phyloP scores from a whole-genome alignment of 1,140 invertebrate species.

The Cyrtorhinus lividipennis region DNA sequence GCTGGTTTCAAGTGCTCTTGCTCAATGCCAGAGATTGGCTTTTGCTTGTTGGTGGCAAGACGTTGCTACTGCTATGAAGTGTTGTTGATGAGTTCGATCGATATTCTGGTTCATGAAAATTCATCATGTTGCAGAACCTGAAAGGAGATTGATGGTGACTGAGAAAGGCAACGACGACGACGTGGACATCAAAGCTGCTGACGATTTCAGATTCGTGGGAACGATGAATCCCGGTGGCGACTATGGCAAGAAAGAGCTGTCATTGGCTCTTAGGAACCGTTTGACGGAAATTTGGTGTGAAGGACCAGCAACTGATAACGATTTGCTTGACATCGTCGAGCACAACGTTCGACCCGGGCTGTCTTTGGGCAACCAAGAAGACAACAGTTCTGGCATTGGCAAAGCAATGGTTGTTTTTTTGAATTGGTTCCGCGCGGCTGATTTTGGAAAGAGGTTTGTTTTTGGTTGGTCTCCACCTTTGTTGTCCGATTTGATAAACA shows the following conservation, averaged over 20 bases:
- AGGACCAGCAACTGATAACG: slow-evolving; percentile 44
- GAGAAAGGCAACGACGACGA: slow-evolving; percentile 58
- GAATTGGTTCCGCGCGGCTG: slow-evolving; percentile 55
- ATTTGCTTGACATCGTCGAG: slow-evolving; percentile 55
- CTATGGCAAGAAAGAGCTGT: slow-evolving; percentile 98
- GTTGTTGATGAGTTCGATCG: no score
- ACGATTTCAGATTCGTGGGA: slow-evolving; percentile 80
- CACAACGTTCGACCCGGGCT: slow-evolving; percentile 51
- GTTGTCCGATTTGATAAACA: neutral
- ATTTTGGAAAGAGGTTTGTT: slow-evolving; percentile 49
- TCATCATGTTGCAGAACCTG: slow-evolving; percentile 64
- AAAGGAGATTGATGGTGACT: slow-evolving; percentile 75
- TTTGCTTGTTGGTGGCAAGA: slow-evolving; percentile 4
- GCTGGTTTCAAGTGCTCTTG: neutral
- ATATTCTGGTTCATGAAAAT: no score
- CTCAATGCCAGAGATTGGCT: no score
- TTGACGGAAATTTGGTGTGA: slow-evolving; percentile 99
- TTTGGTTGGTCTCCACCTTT: no score
- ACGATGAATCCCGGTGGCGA: slow-evolving; percentile 99
- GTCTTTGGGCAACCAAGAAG: slow-evolving; percentile 37
- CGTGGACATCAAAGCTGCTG: slow-evolving; percentile 51
- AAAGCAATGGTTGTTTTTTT: slow-evolving; percentile 61
- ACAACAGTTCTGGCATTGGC: slow-evolving; percentile 44
- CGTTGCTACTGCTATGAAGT: no score
- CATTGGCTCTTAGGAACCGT: slow-evolving; percentile 90